These are phyloP conservation scores for Ichneumon xanthorius DNA, from an alignment of 2,888 invertebrate species.

Conservation along the genomic window DNA sequence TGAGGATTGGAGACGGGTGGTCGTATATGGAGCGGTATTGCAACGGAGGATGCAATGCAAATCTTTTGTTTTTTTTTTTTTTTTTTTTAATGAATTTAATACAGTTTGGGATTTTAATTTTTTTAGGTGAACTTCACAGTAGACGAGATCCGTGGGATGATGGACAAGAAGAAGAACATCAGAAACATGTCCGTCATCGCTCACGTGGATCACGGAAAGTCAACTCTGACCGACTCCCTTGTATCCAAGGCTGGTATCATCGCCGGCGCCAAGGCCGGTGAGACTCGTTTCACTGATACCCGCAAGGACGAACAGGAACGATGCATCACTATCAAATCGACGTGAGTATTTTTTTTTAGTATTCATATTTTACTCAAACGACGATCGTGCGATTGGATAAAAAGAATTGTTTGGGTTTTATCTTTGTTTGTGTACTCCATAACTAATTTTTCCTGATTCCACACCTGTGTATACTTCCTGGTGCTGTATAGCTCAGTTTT, in stretches of 20 bases:
- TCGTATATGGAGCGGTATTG: too few species aligned
- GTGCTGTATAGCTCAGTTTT: too few species aligned
- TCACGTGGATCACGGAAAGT: constrained; percentile 99
- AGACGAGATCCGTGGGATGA: constrained; percentile 99
- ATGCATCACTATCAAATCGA: constrained; percentile 99
- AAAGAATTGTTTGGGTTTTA: constrained; percentile 28
- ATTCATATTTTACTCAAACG: background rate
- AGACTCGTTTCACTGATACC: constrained; percentile 99
- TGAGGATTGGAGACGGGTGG: background rate
- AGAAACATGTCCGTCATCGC: constrained; percentile 99
- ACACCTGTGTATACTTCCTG: too few species aligned
- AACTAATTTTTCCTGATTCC: too few species aligned
- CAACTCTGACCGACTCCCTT: constrained; percentile 99
- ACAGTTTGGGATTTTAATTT: constrained; percentile 22
- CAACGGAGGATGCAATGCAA: background rate
- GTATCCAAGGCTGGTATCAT: constrained; percentile 99
- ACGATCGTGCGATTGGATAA: background rate
- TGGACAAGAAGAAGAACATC: constrained; percentile 99
- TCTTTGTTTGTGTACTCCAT: background rate
- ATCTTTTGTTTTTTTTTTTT: constrained; percentile 21
- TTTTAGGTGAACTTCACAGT: constrained; percentile 99
- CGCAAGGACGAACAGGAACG: constrained; percentile 99
- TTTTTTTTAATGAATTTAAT: constrained; percentile 30
- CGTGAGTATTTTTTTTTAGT: constrained; percentile 88
- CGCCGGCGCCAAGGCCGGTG: constrained; percentile 99